Conservation (phyloP, 2,113 vertebrate genomes). For the Salminus brasiliensis region DNA sequence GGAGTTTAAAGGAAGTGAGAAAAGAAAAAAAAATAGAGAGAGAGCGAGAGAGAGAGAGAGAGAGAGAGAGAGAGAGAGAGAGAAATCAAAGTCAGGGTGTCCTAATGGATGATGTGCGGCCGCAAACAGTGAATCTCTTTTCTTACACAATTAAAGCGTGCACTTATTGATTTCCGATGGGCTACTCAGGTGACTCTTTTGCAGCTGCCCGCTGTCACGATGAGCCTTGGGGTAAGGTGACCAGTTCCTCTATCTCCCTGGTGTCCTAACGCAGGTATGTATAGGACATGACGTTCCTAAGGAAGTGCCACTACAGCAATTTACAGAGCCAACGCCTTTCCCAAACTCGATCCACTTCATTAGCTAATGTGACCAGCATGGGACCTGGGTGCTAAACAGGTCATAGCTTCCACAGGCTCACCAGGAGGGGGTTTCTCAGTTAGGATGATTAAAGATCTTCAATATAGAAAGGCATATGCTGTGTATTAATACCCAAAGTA, state of each 20-base stretch:
- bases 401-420: slow-evolving; percentile 42
- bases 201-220: slow-evolving; percentile 79
- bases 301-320: slow-evolving; percentile 40
- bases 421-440: background rate
- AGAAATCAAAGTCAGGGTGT: slow-evolving; percentile 74
- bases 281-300: slow-evolving; percentile 63
- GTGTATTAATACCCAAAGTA: background rate
- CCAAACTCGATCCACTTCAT: slow-evolving; percentile 52
- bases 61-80: slow-evolving; percentile 7
- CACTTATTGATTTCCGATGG: slow-evolving; percentile 91
- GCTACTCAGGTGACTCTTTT: slow-evolving; percentile 83
- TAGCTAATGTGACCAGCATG: slow-evolving; percentile 63
- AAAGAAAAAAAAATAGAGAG: slow-evolving; percentile 21
- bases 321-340: slow-evolving; percentile 10
- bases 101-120: slow-evolving; percentile 73
- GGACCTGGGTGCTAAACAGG: slow-evolving; percentile 4
- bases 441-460: background rate
- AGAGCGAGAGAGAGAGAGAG: slow-evolving; percentile 5
- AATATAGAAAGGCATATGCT: background rate
- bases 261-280: slow-evolving; percentile 68
- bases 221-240: slow-evolving; percentile 87
- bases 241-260: slow-evolving; percentile 78
- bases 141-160: slow-evolving; percentile 78
- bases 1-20: slow-evolving; percentile 45
- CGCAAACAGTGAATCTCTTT: slow-evolving; percentile 70